A percentile compares a stretch with the other conserved stretches of the same genome.
Evolutionary conservation across 2,113 vertebrate species (phyloP).

Genomic region (Dasyprocta punctata): DNA sequence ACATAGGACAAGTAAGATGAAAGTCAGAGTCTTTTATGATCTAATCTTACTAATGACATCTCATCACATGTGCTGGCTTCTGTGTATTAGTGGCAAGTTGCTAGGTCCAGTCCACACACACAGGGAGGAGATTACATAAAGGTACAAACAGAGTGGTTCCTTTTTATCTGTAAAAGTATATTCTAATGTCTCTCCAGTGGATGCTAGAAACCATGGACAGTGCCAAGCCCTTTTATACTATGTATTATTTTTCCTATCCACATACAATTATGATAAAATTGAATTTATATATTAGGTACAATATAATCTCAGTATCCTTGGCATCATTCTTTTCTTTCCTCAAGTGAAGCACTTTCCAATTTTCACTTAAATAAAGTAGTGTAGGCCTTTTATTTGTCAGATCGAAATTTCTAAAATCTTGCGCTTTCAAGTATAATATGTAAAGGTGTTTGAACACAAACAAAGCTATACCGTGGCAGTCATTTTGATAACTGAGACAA

Average conservation of each 20-base stretch:
- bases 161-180: not conserved
- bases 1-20: not conserved
- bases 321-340: not conserved
- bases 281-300: not conserved
- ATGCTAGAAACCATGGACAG: not conserved
- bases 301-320: not conserved
- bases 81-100: not conserved
- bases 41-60: not conserved
- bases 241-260: not conserved
- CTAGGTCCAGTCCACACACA: not conserved
- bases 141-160: not conserved
- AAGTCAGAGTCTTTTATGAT: not conserved
- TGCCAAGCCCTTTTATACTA: not conserved
- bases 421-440: not conserved
- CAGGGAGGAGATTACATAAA: not conserved
- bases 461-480: not conserved
- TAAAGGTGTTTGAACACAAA: not conserved
- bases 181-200: not conserved
- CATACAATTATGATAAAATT: not conserved
- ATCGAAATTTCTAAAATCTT: not conserved
- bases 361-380: not conserved
- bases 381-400: not conserved
- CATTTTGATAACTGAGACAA: not conserved
- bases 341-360: not conserved
- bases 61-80: not conserved